phyloP scores from a whole-genome alignment of 2,888 invertebrate genomes.

The Dendrolimus pini region DNA sequence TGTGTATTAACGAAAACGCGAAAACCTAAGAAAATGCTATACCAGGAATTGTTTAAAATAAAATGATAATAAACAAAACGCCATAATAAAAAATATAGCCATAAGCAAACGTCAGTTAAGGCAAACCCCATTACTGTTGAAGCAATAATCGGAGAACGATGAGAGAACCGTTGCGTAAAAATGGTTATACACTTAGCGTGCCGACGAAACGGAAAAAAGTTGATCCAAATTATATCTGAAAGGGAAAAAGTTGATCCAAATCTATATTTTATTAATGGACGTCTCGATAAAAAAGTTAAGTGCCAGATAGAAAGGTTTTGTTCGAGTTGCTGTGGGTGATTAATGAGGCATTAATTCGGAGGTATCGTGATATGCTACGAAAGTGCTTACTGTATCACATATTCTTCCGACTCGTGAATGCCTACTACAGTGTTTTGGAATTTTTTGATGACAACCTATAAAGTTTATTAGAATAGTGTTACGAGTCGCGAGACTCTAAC shows the following conservation, averaged over 20 bases:
- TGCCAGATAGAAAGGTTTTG: slow-evolving; percentile 7
- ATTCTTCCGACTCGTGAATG: too few relatives aligned
- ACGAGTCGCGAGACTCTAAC: too few relatives aligned
- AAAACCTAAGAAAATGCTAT: too few relatives aligned
- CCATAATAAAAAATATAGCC: too few relatives aligned
- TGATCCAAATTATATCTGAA: slow-evolving; percentile 7
- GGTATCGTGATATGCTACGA: background rate
- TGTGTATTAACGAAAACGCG: too few relatives aligned
- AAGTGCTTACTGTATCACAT: background rate
- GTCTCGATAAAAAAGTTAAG: slow-evolving; percentile 9
- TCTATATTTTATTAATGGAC: slow-evolving; percentile 15
- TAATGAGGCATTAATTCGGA: slow-evolving; percentile 13
- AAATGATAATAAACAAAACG: too few relatives aligned
- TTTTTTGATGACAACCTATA: too few relatives aligned
- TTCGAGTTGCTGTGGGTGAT: slow-evolving; percentile 8
- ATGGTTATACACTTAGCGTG: slow-evolving; percentile 7
- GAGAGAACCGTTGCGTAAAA: background rate
- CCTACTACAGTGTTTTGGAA: too few relatives aligned
- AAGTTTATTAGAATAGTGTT: too few relatives aligned
- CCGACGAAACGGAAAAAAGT: slow-evolving; percentile 13
- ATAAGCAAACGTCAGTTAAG: too few relatives aligned
- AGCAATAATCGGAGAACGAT: background rate
- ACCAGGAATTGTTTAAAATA: too few relatives aligned
- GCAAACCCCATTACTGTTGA: too few relatives aligned
- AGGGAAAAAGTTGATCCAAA: slow-evolving; percentile 4